phyloP scores from a whole-genome alignment of 1,140 invertebrate species.

The Lepidostoma basale region DNA sequence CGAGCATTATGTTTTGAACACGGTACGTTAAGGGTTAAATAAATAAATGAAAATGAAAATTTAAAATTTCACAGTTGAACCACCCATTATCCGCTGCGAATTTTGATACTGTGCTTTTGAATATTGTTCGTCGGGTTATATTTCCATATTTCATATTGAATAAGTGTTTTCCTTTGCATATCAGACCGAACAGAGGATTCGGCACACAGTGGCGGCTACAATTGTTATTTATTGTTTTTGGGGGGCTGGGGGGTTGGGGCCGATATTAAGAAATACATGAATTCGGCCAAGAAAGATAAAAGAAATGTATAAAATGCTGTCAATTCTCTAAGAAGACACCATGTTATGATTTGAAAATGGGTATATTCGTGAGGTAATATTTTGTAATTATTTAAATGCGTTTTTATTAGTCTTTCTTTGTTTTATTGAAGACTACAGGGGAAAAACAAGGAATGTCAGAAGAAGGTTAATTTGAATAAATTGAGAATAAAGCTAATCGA shows the following conservation, averaged over 20 bases:
- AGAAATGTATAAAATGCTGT: neutral
- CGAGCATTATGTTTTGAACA: too few relatives aligned
- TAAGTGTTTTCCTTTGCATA: slow-evolving; percentile 32
- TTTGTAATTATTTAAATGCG: too few relatives aligned
- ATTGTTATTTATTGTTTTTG: slow-evolving; percentile 24
- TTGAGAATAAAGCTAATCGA: too few relatives aligned
- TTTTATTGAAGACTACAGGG: too few relatives aligned
- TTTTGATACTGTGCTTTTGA: slow-evolving; percentile 27
- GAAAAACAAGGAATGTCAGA: too few relatives aligned
- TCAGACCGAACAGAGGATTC: slow-evolving; percentile 15
- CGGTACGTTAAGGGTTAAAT: too few relatives aligned
- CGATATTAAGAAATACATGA: slow-evolving; percentile 26
- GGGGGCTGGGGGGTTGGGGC: neutral
- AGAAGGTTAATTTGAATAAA: too few relatives aligned
- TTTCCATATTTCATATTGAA: slow-evolving; percentile 33
- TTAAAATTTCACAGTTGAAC: neutral
- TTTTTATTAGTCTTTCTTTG: too few relatives aligned
- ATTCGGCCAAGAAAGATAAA: neutral
- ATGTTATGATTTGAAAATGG: too few relatives aligned
- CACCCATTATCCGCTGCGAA: slow-evolving; percentile 20
- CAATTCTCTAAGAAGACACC: neutral
- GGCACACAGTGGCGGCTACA: slow-evolving; percentile 14
- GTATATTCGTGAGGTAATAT: too few relatives aligned
- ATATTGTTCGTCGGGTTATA: slow-evolving; percentile 28
- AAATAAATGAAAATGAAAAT: neutral